A percentile compares a stretch with the other conserved stretches of the same genome.
phyloP scores from a whole-genome alignment of 2,888 invertebrate genomes.

The Agelastica alni region DNA sequence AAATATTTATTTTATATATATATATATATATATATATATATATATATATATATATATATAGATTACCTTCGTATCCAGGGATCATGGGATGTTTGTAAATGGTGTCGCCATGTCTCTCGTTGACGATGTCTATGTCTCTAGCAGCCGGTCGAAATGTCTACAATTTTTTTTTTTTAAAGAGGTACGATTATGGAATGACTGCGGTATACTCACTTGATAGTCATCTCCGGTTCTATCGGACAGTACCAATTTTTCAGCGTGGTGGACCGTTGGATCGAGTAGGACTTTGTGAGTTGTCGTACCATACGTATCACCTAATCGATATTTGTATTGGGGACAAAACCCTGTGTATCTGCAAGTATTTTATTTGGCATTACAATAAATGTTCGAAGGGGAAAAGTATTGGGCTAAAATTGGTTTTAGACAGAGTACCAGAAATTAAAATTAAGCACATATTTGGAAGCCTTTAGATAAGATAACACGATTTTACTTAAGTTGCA shows the following conservation, averaged over 20 bases:
- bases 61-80: slow-evolving; percentile 76
- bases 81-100: slow-evolving; percentile 74
- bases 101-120: slow-evolving; percentile 68
- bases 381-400: too few relatives aligned
- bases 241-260: slow-evolving; percentile 71
- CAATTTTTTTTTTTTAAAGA: too few relatives aligned
- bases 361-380: too few relatives aligned
- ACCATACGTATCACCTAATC: slow-evolving; percentile 76
- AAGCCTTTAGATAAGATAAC: too few relatives aligned
- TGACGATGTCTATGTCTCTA: slow-evolving; percentile 68
- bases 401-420: too few relatives aligned
- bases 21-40: too few relatives aligned
- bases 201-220: slow-evolving; percentile 60
- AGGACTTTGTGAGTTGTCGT: slow-evolving; percentile 74
- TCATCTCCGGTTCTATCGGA: slow-evolving; percentile 68
- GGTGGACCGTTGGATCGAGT: slow-evolving; percentile 72
- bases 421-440: too few relatives aligned
- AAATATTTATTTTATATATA: too few relatives aligned
- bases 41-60: too few relatives aligned
- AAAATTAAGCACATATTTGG: too few relatives aligned
- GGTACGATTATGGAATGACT: too few relatives aligned
- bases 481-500: too few relatives aligned
- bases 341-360: slow-evolving; percentile 72
- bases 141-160: slow-evolving; percentile 67
- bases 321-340: slow-evolving; percentile 74